Conservation (phyloP, 2,888 invertebrate species). For the Eupeodes luniger region DNA sequence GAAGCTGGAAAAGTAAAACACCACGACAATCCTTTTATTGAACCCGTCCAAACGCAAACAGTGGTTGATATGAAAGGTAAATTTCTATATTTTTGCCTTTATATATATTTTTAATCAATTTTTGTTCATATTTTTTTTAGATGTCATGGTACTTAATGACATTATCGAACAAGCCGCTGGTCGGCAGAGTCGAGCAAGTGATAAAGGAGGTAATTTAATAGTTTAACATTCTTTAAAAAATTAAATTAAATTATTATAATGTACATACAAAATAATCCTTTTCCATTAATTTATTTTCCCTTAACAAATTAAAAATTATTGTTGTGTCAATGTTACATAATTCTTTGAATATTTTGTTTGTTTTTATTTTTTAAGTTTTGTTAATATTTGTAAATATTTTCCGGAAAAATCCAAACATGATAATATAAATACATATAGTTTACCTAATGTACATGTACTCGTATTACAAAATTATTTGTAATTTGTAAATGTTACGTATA, state of each 20-base stretch:
- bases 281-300: conserved; percentile 48
- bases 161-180: conserved; percentile 98
- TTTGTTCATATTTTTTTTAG: conserved; percentile 84
- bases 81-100: not conserved
- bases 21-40: conserved; percentile 96
- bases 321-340: conserved; percentile 65
- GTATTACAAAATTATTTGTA: conserved; percentile 20
- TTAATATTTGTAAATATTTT: conserved; percentile 70
- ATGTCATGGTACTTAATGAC: conserved; percentile 98
- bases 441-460: conserved; percentile 9
- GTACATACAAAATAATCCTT: conserved; percentile 55
- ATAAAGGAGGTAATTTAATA: conserved; percentile 91
- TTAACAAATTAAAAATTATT: conserved; percentile 11
- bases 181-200: conserved; percentile 93
- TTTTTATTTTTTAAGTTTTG: conserved; percentile 33
- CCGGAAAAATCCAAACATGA: conserved; percentile 24
- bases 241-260: conserved; percentile 6
- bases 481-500: conserved; percentile 18
- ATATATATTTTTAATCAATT: not conserved
- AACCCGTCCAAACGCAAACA: conserved; percentile 93
- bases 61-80: conserved; percentile 97
- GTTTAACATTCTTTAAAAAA: not conserved
- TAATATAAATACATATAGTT: conserved; percentile 12
- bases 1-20: conserved; percentile 93
- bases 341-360: conserved; percentile 10